These are phyloP conservation scores for Leuciscus idus DNA, from an alignment of 2,113 vertebrate genomes.

Conservation along the genomic window DNA sequence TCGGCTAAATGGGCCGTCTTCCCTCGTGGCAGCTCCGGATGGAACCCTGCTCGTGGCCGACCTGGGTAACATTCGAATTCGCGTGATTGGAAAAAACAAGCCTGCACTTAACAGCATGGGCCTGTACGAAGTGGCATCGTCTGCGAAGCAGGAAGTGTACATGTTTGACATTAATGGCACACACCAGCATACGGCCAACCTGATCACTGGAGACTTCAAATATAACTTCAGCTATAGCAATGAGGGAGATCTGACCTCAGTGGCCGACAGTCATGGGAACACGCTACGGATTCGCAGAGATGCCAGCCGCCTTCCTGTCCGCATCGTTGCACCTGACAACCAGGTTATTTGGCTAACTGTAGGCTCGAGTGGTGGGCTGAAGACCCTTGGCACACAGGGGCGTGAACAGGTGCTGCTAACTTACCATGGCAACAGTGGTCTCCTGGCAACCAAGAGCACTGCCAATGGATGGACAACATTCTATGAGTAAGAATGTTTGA, in stretches of 20 bases:
- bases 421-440: constrained; percentile 94
- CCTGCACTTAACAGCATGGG: constrained; percentile 81
- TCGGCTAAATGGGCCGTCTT: constrained; percentile 91
- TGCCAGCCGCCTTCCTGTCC: constrained; percentile 90
- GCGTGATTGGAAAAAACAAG: constrained; percentile 87
- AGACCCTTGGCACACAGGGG: constrained; percentile 92
- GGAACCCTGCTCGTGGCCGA: constrained; percentile 94
- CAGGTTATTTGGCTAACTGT: constrained; percentile 97
- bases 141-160: constrained; percentile 94
- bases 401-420: constrained; percentile 92
- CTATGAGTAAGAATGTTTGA: constrained; percentile 88
- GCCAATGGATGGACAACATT: constrained; percentile 98
- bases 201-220: constrained; percentile 92
- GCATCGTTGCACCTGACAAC: constrained; percentile 94
- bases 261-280: constrained; percentile 93
- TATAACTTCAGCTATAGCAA: constrained; percentile 97
- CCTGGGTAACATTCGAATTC: constrained; percentile 94
- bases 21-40: constrained; percentile 90
- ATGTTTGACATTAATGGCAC: constrained; percentile 95
- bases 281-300: constrained; percentile 91
- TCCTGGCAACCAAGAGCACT: constrained; percentile 93
- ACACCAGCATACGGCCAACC: constrained; percentile 92
- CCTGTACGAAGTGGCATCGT: constrained; percentile 92
- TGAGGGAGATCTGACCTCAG: constrained; percentile 89
- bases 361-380: constrained; percentile 91